These are phyloP conservation scores for Coleophora flavipennella DNA, from an alignment of 2,888 invertebrate species.

Conservation along the genomic window DNA sequence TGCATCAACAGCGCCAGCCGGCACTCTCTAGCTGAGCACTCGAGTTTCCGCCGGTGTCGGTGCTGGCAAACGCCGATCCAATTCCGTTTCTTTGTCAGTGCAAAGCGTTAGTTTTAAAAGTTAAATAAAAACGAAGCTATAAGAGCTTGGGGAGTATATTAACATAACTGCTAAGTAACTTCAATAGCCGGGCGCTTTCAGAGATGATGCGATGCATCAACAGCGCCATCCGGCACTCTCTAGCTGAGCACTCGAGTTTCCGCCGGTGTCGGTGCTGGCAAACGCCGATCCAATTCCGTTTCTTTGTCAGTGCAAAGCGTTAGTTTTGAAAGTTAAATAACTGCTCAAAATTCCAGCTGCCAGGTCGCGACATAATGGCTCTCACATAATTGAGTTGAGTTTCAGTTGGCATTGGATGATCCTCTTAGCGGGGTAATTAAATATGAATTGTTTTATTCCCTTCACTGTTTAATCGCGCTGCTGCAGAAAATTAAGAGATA, in stretches of 20 bases:
- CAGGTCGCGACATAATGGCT: conserved; percentile 34
- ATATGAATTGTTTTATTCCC: too few relatives aligned
- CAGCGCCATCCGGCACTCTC: too few relatives aligned
- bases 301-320: conserved; percentile 10
- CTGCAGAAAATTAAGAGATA: too few relatives aligned
- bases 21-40: conserved; percentile 1
- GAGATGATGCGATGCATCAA: too few relatives aligned
- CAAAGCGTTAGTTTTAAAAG: conserved; percentile 11
- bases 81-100: conserved; percentile 11
- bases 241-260: neutral
- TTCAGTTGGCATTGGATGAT: too few relatives aligned
- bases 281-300: conserved; percentile 2
- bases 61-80: neutral
- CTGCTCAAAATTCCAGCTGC: conserved; percentile 11
- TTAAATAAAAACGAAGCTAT: too few relatives aligned
- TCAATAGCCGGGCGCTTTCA: too few relatives aligned
- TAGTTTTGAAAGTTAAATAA: conserved; percentile 7
- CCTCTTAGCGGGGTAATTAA: too few relatives aligned
- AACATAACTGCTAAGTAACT: too few relatives aligned
- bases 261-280: neutral
- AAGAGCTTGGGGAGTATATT: too few relatives aligned
- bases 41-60: neutral
- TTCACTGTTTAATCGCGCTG: too few relatives aligned
- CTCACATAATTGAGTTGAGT: conserved; percentile 8
- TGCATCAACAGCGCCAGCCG: too few relatives aligned